phyloP scores from a whole-genome alignment of 2,113 vertebrate species.

The Clinocottus analis region DNA sequence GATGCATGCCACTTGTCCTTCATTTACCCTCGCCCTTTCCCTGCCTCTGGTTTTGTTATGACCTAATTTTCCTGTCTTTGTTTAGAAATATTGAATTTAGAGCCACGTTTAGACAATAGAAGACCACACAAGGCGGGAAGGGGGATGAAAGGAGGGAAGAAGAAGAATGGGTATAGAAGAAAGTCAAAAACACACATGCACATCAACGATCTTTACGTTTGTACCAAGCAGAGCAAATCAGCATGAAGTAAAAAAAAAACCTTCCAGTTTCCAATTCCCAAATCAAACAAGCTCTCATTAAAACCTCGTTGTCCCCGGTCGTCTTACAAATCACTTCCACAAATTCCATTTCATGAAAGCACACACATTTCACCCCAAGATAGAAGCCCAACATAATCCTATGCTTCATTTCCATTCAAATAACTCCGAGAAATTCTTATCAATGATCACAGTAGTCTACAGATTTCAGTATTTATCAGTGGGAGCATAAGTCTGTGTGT shows the following conservation, averaged over 20 bases:
- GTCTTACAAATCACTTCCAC: slow-evolving; percentile 71
- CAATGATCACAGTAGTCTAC: slow-evolving; percentile 65
- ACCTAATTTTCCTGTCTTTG: slow-evolving; percentile 31
- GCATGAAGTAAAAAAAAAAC: slow-evolving; percentile 43
- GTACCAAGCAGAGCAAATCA: slow-evolving; percentile 61
- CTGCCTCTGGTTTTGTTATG: slow-evolving; percentile 21
- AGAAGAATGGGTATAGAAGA: background rate
- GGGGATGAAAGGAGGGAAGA: background rate
- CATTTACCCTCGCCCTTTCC: slow-evolving; percentile 51
- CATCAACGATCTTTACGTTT: slow-evolving; percentile 44
- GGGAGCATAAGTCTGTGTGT: no score
- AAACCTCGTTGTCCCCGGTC: slow-evolving; percentile 53
- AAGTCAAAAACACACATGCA: background rate
- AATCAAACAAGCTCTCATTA: slow-evolving; percentile 84
- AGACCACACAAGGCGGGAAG: slow-evolving; percentile 3
- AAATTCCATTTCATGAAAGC: slow-evolving; percentile 74
- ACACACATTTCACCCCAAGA: slow-evolving; percentile 72
- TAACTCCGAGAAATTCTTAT: slow-evolving; percentile 72
- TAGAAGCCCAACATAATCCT: slow-evolving; percentile 73
- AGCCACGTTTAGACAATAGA: slow-evolving; percentile 37
- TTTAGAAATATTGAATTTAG: slow-evolving; percentile 43
- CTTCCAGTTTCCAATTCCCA: slow-evolving; percentile 79
- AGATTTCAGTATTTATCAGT: slow-evolving; percentile 47
- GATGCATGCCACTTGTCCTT: slow-evolving; percentile 57
- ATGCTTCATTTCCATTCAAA: slow-evolving; percentile 84